phyloP scores from a whole-genome alignment of 2,113 vertebrate genomes.

The Podiceps cristatus region DNA sequence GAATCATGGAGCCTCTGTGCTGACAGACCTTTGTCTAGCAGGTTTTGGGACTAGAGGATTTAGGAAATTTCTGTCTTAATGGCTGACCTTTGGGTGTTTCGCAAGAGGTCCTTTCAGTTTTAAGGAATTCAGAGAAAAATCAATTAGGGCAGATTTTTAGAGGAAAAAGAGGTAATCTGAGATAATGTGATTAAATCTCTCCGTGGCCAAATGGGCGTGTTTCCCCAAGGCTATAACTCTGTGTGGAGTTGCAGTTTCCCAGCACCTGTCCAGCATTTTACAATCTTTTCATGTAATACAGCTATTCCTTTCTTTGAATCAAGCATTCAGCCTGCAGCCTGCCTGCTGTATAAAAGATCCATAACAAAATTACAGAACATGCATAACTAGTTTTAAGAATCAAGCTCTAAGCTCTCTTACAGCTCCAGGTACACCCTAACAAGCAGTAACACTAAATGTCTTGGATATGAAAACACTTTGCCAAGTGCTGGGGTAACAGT shows the following conservation, averaged over 20 bases:
- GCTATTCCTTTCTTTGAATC: background rate
- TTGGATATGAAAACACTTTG: conserved; percentile 1
- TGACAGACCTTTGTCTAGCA: background rate
- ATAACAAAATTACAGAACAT: background rate
- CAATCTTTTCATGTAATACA: background rate
- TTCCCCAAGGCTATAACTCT: background rate
- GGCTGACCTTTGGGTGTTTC: background rate
- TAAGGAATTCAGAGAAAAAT: background rate
- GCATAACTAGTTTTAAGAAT: conserved; percentile 2
- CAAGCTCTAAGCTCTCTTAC: background rate
- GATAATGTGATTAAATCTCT: background rate
- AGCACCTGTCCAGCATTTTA: background rate
- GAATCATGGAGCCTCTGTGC: background rate
- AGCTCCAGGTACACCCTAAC: background rate
- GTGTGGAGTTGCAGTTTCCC: background rate
- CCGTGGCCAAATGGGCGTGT: background rate
- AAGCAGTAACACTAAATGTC: background rate
- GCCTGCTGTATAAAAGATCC: background rate
- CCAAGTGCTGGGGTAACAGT: conserved; percentile 5
- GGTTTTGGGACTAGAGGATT: background rate
- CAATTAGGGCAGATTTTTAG: background rate
- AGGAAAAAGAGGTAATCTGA: background rate
- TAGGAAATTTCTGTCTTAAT: background rate
- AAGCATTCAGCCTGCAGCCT: conserved; percentile 7
- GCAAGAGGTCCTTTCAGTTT: background rate